phyloP scores from a whole-genome alignment of 2,113 vertebrate species.

The Rattus norvegicus region GRCr8 NC_086028.1:53115501-53116000 shows the following conservation, averaged over 20 bases:
- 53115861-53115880: not conserved
- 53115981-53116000: not conserved
- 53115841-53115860: not conserved
- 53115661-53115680: not conserved
- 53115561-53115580: conserved; percentile 90
- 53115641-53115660: not conserved
- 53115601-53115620: conserved; percentile 78
- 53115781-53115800: not conserved
- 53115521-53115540: conserved; percentile 94
- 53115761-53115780: not conserved
- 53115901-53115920: not conserved
- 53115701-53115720: not conserved
- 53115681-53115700: not conserved
- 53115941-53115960: not conserved
- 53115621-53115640: not conserved
- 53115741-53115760: not conserved
- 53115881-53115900: not conserved
- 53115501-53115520: conserved; percentile 93
- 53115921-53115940: not conserved
- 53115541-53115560: conserved; percentile 93
- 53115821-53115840: not conserved
- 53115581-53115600: conserved; percentile 90
- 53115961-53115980: not conserved
- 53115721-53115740: not conserved
- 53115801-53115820: not conserved